phyloP scores from a whole-genome alignment of 2,113 vertebrate species.

The Megaceryle torquata region DNA sequence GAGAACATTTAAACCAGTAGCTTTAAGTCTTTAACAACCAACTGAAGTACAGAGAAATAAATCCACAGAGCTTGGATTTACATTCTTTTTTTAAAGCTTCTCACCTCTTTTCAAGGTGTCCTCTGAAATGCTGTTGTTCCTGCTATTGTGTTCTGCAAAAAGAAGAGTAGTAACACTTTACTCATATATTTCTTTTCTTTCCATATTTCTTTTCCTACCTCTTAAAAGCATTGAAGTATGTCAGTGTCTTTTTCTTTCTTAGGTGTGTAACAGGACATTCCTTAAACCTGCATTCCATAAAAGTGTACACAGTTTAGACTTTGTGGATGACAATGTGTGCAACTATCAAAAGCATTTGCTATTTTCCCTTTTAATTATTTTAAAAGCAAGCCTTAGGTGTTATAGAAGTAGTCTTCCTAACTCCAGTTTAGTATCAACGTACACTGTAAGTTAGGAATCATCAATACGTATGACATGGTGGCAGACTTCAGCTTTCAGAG shows the following conservation, averaged over 20 bases:
- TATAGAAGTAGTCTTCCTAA: not conserved
- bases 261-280: not conserved
- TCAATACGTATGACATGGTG: not conserved
- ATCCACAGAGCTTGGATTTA: not conserved
- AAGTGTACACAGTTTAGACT: not conserved
- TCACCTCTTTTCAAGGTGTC: not conserved
- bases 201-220: not conserved
- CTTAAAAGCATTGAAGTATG: not conserved
- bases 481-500: not conserved
- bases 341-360: not conserved
- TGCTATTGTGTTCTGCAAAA: not conserved
- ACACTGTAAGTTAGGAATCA: not conserved
- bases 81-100: not conserved
- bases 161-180: not conserved
- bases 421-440: not conserved
- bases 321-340: not conserved
- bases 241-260: not conserved
- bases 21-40: not conserved
- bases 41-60: not conserved
- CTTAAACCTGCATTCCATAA: not conserved
- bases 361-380: not conserved
- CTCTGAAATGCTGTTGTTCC: not conserved
- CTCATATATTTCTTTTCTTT: not conserved
- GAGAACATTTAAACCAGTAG: not conserved
- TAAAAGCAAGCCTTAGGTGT: not conserved